These are phyloP conservation scores for Tipula lateralis DNA, from an alignment of 2,888 invertebrate species.

Conservation along the genomic window DNA sequence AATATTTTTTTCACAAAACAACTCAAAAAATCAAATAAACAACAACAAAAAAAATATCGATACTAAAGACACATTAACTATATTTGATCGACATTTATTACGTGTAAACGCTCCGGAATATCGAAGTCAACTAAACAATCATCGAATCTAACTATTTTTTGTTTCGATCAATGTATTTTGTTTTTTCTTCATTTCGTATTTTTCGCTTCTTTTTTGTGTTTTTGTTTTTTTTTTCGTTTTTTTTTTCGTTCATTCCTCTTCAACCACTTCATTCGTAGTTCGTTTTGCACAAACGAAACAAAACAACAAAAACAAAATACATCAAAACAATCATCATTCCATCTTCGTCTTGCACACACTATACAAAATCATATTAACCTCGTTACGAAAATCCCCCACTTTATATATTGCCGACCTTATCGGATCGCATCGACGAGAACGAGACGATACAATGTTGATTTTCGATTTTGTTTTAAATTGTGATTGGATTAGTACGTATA, in stretches of 20 bases:
- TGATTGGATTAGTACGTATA: background rate
- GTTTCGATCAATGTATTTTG: constrained; percentile 19
- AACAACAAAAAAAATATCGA: constrained; percentile 14
- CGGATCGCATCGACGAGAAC: background rate
- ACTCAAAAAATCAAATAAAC: background rate
- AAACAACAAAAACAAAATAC: background rate
- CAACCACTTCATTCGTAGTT: constrained; percentile 7
- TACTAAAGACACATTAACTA: constrained; percentile 19
- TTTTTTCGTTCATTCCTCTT: too few relatives aligned
- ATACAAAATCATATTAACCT: background rate
- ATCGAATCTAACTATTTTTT: constrained; percentile 33
- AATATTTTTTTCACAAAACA: background rate
- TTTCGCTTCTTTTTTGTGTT: background rate
- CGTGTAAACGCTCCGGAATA: constrained; percentile 51
- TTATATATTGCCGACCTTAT: background rate
- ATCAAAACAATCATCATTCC: background rate
- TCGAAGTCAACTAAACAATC: constrained; percentile 52
- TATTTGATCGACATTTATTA: constrained; percentile 33
- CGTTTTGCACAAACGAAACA: background rate
- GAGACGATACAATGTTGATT: background rate
- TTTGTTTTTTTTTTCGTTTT: too few relatives aligned
- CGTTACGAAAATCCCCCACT: background rate
- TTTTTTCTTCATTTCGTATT: background rate
- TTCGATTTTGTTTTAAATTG: background rate
- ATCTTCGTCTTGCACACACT: background rate